phyloP scores from a whole-genome alignment of 2,888 invertebrate genomes.

The Cantharis flavilabris region DNA sequence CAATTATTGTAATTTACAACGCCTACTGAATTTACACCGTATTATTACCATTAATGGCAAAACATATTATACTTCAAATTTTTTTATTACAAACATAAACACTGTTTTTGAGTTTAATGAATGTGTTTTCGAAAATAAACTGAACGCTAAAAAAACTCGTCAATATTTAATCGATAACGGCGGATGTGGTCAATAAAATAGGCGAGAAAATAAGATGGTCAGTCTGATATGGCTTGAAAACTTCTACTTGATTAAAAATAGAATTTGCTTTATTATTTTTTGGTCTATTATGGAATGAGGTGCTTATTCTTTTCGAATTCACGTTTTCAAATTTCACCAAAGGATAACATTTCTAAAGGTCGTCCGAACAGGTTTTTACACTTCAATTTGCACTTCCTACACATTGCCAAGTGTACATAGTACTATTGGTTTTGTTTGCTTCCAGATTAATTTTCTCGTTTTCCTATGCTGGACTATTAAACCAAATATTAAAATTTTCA shows the following conservation, averaged over 20 bases:
- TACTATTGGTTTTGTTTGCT: background rate
- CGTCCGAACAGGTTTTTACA: background rate
- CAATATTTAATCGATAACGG: background rate
- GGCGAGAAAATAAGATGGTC: background rate
- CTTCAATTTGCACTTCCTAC: background rate
- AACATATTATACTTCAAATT: background rate
- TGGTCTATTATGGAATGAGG: too few species aligned
- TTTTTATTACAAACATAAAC: background rate
- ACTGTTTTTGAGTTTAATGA: background rate
- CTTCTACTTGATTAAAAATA: background rate
- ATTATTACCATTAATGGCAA: background rate
- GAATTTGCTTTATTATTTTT: too few species aligned
- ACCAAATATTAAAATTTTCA: too few species aligned
- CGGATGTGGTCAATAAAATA: background rate
- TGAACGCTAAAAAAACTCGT: background rate
- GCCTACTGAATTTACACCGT: constrained; percentile 2
- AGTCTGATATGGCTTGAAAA: background rate
- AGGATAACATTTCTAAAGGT: background rate
- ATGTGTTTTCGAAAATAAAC: background rate
- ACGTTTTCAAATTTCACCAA: background rate
- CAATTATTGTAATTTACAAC: constrained; percentile 8
- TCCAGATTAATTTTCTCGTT: background rate
- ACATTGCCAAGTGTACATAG: too few species aligned
- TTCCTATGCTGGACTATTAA: too few species aligned
- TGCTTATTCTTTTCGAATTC: too few species aligned